These are phyloP conservation scores for Eupeodes luniger DNA, from an alignment of 2,888 invertebrate genomes.

Conservation along the genomic window DNA sequence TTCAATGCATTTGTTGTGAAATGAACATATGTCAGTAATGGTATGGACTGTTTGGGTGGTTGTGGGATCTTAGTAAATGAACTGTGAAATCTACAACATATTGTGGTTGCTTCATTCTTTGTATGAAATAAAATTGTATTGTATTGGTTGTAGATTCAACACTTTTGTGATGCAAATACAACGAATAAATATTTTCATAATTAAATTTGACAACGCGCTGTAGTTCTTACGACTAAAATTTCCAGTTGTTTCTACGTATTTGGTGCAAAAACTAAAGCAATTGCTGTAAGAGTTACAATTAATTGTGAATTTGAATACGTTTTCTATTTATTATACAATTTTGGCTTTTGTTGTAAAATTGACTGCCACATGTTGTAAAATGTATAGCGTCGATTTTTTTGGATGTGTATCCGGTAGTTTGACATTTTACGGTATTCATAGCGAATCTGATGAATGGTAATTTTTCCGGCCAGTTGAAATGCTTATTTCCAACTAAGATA, in stretches of 20 bases:
- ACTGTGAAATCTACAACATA: conserved; percentile 2
- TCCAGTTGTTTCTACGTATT: neutral
- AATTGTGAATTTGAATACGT: conserved; percentile 9
- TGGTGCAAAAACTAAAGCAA: conserved; percentile 1
- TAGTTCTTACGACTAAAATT: neutral
- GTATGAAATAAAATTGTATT: too few relatives aligned
- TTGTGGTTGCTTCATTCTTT: neutral
- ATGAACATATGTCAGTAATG: neutral
- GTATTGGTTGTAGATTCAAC: neutral
- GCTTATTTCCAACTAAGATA: conserved; percentile 36
- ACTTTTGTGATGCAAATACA: neutral
- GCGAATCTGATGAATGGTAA: conserved; percentile 77
- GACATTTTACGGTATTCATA: conserved; percentile 80
- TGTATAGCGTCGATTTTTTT: conserved; percentile 1
- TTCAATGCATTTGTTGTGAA: too few relatives aligned
- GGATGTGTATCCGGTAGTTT: neutral
- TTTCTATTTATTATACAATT: conserved; percentile 6
- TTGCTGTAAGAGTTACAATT: conserved; percentile 1
- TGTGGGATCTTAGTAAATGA: neutral
- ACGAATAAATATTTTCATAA: neutral
- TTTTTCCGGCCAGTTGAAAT: conserved; percentile 56
- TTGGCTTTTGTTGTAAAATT: conserved; percentile 8
- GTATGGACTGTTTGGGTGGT: conserved; percentile 1
- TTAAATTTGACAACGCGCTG: conserved; percentile 3
- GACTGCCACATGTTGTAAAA: conserved; percentile 1